Conservation (phyloP, 2,888 invertebrate genomes). For the Coelopa pilipes region DNA sequence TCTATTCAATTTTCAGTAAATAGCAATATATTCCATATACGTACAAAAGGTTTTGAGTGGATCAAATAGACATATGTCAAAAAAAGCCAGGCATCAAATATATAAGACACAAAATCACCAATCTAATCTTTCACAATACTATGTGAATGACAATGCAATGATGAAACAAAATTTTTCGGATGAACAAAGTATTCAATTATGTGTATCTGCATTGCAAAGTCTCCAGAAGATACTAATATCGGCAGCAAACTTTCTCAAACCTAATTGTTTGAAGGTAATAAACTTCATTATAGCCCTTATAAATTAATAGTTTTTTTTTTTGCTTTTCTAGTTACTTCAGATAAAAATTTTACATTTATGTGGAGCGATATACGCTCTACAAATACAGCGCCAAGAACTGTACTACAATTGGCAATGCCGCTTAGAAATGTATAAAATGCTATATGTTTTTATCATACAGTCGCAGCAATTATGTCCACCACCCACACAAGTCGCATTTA, state of each 20-base stretch:
- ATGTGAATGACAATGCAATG: constrained; percentile 48
- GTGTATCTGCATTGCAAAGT: constrained; percentile 50
- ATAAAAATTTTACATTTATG: constrained; percentile 50
- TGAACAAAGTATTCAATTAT: constrained; percentile 49
- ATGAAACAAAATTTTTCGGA: constrained; percentile 48
- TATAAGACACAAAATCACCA: constrained; percentile 58
- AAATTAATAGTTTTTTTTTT: not conserved
- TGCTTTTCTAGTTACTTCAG: constrained; percentile 46
- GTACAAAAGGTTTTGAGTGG: constrained; percentile 56
- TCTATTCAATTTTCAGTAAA: too few relatives aligned
- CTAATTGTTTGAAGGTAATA: constrained; percentile 49
- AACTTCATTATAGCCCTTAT: not conserved
- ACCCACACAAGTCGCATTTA: constrained; percentile 51
- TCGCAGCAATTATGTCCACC: constrained; percentile 56
- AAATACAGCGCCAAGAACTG: constrained; percentile 40
- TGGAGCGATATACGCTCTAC: constrained; percentile 41
- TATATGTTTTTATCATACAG: constrained; percentile 46
- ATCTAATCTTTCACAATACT: constrained; percentile 51
- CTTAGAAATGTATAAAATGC: constrained; percentile 47
- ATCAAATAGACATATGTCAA: constrained; percentile 56
- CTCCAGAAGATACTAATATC: constrained; percentile 48
- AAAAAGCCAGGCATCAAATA: constrained; percentile 57
- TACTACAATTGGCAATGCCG: constrained; percentile 52
- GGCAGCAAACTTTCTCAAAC: constrained; percentile 48
- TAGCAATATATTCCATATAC: too few relatives aligned